A percentile compares a stretch with the other conserved stretches of the same genome.
Conservation (phyloP, 2,888 invertebrate genomes). For the Habrosyne pyritoides region DNA sequence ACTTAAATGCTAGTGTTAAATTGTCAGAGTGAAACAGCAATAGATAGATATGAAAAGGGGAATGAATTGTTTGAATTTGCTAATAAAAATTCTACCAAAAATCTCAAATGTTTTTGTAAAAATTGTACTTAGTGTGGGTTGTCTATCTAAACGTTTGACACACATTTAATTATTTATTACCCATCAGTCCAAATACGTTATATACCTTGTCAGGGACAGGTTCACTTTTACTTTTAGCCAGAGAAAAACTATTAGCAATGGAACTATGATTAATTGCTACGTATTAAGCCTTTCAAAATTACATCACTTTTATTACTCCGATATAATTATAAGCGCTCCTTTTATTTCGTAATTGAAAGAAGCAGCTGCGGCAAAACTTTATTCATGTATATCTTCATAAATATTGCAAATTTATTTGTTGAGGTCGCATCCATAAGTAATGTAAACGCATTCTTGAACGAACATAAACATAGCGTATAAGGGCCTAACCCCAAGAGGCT, state of each 20-base stretch:
- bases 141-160: slow-evolving; percentile 2
- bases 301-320: not conserved
- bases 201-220: slow-evolving; percentile 11
- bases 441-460: not conserved
- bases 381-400: not conserved
- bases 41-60: too few species aligned
- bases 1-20: not conserved
- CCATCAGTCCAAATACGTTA: slow-evolving; percentile 8
- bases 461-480: not conserved
- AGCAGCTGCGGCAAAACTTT: not conserved
- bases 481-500: not conserved
- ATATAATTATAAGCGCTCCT: not conserved
- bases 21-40: not conserved
- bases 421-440: not conserved
- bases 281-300: not conserved
- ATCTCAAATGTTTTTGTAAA: too few species aligned
- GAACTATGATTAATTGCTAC: slow-evolving; percentile 27
- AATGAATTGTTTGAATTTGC: too few species aligned
- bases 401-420: not conserved
- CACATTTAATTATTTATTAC: slow-evolving; percentile 6
- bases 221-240: slow-evolving; percentile 17
- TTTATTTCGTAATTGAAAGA: slow-evolving; percentile 3
- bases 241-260: slow-evolving; percentile 26
- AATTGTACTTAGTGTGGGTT: not conserved
- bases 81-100: too few species aligned